Percentiles rank a stretch among this genome's conserved stretches.
Evolutionary conservation across 2,113 vertebrate species (phyloP).

Genomic region (Circaetus cinerascens): DNA sequence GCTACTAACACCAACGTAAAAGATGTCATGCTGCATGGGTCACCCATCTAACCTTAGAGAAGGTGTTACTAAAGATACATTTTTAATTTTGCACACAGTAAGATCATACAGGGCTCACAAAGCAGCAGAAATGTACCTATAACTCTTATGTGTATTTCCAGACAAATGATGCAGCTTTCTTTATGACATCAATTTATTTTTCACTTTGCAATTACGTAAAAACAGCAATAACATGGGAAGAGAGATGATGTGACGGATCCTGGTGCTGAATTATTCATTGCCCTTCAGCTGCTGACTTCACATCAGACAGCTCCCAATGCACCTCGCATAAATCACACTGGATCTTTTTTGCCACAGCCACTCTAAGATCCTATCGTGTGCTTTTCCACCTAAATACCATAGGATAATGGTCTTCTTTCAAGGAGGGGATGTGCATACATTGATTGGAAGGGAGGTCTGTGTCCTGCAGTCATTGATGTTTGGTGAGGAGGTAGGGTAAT

Average conservation of each 20-base stretch:
- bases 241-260: slow-evolving; percentile 70
- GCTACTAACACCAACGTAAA: background rate
- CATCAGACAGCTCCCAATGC: slow-evolving; percentile 66
- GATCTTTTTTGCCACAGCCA: slow-evolving; percentile 62
- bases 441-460: background rate
- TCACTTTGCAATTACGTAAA: slow-evolving; percentile 77
- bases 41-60: background rate
- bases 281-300: slow-evolving; percentile 73
- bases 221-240: slow-evolving; percentile 70
- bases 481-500: background rate
- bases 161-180: slow-evolving; percentile 68
- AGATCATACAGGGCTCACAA: slow-evolving; percentile 11
- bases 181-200: slow-evolving; percentile 79
- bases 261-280: slow-evolving; percentile 76
- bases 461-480: background rate
- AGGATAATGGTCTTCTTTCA: slow-evolving; percentile 45
- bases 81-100: slow-evolving; percentile 62
- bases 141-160: slow-evolving; percentile 32
- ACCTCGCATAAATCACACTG: slow-evolving; percentile 67
- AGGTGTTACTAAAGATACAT: slow-evolving; percentile 30
- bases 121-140: slow-evolving; percentile 26
- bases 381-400: slow-evolving; percentile 49
- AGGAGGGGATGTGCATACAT: background rate
- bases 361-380: slow-evolving; percentile 50
- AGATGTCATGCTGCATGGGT: slow-evolving; percentile 14